phyloP scores from a whole-genome alignment of 2,113 vertebrate genomes.

The Argyrosomus japonicus region DNA sequence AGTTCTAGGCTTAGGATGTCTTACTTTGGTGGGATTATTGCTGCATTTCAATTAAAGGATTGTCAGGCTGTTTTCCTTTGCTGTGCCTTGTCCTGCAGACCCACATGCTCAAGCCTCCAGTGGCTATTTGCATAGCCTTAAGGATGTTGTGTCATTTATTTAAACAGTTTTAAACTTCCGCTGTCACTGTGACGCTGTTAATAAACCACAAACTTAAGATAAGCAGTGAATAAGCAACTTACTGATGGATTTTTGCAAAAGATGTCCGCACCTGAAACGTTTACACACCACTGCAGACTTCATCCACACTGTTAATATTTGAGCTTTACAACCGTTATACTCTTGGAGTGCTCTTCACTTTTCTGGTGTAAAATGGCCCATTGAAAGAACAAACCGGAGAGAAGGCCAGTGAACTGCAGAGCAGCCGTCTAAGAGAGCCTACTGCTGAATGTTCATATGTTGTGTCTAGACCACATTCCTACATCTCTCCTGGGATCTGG shows the following conservation, averaged over 20 bases:
- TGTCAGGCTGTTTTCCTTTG: slow-evolving; percentile 52
- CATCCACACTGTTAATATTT: slow-evolving; percentile 10
- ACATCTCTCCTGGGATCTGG: slow-evolving; percentile 73
- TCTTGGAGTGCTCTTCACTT: slow-evolving; percentile 22
- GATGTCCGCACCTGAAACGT: neutral
- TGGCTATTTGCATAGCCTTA: neutral
- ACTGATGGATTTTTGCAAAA: slow-evolving; percentile 11
- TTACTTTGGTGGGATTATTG: slow-evolving; percentile 55
- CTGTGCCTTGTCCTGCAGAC: slow-evolving; percentile 2
- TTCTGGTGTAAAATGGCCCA: slow-evolving; percentile 38
- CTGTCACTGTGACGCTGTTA: fast-evolving
- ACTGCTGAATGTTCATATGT: slow-evolving; percentile 63
- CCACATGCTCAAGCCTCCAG: slow-evolving; percentile 4
- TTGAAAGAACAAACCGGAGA: slow-evolving; percentile 41
- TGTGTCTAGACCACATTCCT: slow-evolving; percentile 83
- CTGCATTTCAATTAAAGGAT: slow-evolving; percentile 64
- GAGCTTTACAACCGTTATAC: neutral
- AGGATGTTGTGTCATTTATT: slow-evolving; percentile 9
- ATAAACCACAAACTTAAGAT: slow-evolving; percentile 8
- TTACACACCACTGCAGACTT: slow-evolving; percentile 10
- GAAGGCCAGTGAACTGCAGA: slow-evolving; percentile 9
- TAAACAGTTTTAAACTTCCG: neutral
- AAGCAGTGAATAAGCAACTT: neutral
- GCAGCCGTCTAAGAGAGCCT: slow-evolving; percentile 18
- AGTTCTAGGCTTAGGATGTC: neutral